A percentile compares a stretch with the other conserved stretches of the same genome.
phyloP scores from a whole-genome alignment of 2,888 invertebrate genomes.

The Torymus aiolomorphi region DNA sequence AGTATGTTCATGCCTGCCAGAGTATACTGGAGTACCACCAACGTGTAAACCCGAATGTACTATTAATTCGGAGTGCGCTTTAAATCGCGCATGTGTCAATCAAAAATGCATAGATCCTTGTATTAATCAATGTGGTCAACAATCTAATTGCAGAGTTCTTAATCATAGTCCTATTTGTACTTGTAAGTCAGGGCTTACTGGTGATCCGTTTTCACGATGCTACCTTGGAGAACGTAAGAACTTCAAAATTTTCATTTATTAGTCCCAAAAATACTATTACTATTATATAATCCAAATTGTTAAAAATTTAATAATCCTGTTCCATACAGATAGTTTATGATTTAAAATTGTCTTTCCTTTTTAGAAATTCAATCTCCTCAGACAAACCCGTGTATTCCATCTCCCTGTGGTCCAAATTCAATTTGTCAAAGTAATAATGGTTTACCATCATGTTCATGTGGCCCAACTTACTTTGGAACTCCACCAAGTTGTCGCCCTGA shows the following conservation, averaged over 20 bases:
- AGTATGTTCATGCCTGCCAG: slow-evolving; percentile 88
- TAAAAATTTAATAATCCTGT: too few relatives aligned
- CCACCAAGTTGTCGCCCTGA: slow-evolving; percentile 77
- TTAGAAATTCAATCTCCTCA: slow-evolving; percentile 42
- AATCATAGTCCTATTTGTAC: slow-evolving; percentile 76
- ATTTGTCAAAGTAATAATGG: slow-evolving; percentile 72
- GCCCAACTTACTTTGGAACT: slow-evolving; percentile 73
- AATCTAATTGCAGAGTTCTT: slow-evolving; percentile 75
- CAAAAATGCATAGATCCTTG: slow-evolving; percentile 83
- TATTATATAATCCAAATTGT: too few relatives aligned
- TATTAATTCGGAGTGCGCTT: slow-evolving; percentile 88
- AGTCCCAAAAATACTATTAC: slow-evolving; percentile 44
- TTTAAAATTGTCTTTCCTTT: background rate
- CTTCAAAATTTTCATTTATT: too few relatives aligned
- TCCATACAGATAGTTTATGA: too few relatives aligned
- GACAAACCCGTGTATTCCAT: slow-evolving; percentile 81
- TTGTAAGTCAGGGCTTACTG: slow-evolving; percentile 81
- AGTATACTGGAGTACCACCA: slow-evolving; percentile 86
- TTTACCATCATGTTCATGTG: slow-evolving; percentile 76
- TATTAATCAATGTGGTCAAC: slow-evolving; percentile 75
- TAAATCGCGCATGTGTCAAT: slow-evolving; percentile 87
- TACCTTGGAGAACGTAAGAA: slow-evolving; percentile 75
- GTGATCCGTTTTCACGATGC: slow-evolving; percentile 86
- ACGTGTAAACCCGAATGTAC: slow-evolving; percentile 89
- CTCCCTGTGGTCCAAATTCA: slow-evolving; percentile 79